These are phyloP conservation scores for Pachyrhynchus sulphureomaculatus DNA, from an alignment of 1,140 invertebrate species.

Conservation along the genomic window DNA sequence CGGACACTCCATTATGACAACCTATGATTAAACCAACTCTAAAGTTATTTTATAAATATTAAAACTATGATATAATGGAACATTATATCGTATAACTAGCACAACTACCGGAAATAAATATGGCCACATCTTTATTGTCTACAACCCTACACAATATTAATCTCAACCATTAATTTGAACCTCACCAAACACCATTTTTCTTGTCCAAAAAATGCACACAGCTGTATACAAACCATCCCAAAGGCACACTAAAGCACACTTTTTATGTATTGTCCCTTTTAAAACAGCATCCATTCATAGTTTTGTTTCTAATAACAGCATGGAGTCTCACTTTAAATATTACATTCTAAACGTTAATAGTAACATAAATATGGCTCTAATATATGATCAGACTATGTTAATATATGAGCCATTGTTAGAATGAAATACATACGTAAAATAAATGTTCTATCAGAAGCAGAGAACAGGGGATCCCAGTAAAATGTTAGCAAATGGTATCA, in stretches of 20 bases:
- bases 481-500: constrained; percentile 21
- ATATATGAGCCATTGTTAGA: constrained; percentile 6
- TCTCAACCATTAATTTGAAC: constrained; percentile 21
- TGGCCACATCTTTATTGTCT: constrained; percentile 6
- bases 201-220: constrained; percentile 24
- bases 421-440: constrained; percentile 21
- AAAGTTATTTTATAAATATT: no score
- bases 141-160: constrained; percentile 19
- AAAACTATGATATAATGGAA: no score
- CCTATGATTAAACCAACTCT: no score
- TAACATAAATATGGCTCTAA: not conserved
- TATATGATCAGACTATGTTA: not conserved
- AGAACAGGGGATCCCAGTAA: constrained; percentile 13
- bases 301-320: constrained; percentile 1
- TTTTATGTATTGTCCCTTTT: not conserved
- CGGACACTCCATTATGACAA: no score
- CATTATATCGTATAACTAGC: not conserved
- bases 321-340: not conserved
- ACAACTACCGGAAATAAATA: constrained; percentile 13
- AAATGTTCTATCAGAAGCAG: constrained; percentile 17
- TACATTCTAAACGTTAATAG: not conserved
- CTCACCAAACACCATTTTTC: constrained; percentile 25
- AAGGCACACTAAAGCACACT: constrained; percentile 1
- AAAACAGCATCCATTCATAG: not conserved
- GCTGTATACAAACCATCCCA: constrained; percentile 18